Evolutionary conservation across 2,888 invertebrate species (phyloP).

Genomic region (Melieria picta): DNA sequence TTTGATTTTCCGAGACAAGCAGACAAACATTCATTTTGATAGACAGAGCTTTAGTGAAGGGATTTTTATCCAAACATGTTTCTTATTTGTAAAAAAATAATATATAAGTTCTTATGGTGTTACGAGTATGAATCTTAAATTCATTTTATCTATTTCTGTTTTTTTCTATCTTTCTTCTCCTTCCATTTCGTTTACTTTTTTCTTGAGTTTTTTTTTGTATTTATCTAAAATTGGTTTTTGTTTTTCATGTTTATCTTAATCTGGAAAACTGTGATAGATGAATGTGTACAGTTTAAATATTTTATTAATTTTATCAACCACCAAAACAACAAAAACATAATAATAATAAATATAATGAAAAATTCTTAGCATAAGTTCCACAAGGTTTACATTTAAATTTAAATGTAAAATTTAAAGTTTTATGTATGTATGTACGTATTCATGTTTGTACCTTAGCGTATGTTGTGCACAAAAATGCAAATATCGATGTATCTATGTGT

Average conservation of each 20-base stretch:
- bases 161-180: no score
- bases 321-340: constrained; percentile 1
- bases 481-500: constrained; percentile 8
- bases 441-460: constrained; percentile 27
- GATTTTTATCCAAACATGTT: no score
- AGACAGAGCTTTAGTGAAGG: no score
- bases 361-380: background rate
- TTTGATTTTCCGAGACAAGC: no score
- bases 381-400: constrained; percentile 1
- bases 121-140: no score
- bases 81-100: no score
- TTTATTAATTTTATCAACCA: constrained; percentile 40
- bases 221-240: background rate
- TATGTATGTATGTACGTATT: constrained; percentile 17
- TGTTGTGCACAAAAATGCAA: constrained; percentile 11
- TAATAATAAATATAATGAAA: constrained; percentile 10
- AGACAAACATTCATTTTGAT: no score
- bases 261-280: constrained; percentile 67
- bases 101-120: no score
- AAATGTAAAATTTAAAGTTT: constrained; percentile 1
- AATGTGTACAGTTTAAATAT: constrained; percentile 58
- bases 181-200: no score
- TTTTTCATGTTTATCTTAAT: constrained; percentile 39
- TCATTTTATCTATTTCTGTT: no score
- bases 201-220: no score